Evolutionary conservation across 2,888 invertebrate genomes (phyloP), one percentile per base, ranked within the genome.

Genomic region (Dromius quadrimaculatus): DNA sequence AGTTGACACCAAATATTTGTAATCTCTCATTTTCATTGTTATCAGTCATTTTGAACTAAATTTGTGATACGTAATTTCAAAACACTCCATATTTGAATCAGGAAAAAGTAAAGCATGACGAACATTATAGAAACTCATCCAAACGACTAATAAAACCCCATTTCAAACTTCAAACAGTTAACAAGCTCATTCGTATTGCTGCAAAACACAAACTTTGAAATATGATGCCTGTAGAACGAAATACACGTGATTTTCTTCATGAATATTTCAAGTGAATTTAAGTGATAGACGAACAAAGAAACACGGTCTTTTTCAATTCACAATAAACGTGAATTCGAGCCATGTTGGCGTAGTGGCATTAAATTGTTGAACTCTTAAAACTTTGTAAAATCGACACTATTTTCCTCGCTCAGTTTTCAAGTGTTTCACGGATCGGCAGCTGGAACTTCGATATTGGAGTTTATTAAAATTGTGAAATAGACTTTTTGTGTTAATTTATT

Each of bases 221-320:
- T 47, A 47, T 47, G 22, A 47, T 6, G 20, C 47, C 47, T 8
- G 20, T 47, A 20, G 47, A 47, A 47, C 22, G 47, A 20, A 47
- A 47, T 47, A 47, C 47, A 47, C 47, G 47, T 20, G 47, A 47
- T 47, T 47, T 47, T 47, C 47, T 47, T 47, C 47, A 47, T 47
- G 47, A 47, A 47, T 47, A 47, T 47, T 47, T 47, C 47, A 47
- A 47, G 47, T 47, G 47, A 47, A 47, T 19, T 47, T n/a, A 47
- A 47, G 47, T 19, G 47, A 47, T 47, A 47, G 9, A 22, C 47
- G 47, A 22, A 47, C 47, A 47, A 47, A 47, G 22, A 22, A 22
- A 8, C 19, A 15, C 22, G 47, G 8, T 47, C 47, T 13, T 47
- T 47, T 47, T 47, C n/a, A n/a, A n/a, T n/a, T n/a, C n/a, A n/a